A percentile compares a stretch with the other conserved stretches of the same genome.
Conservation (phyloP, 2,888 invertebrate species). For the Thymelicus sylvestris region DNA sequence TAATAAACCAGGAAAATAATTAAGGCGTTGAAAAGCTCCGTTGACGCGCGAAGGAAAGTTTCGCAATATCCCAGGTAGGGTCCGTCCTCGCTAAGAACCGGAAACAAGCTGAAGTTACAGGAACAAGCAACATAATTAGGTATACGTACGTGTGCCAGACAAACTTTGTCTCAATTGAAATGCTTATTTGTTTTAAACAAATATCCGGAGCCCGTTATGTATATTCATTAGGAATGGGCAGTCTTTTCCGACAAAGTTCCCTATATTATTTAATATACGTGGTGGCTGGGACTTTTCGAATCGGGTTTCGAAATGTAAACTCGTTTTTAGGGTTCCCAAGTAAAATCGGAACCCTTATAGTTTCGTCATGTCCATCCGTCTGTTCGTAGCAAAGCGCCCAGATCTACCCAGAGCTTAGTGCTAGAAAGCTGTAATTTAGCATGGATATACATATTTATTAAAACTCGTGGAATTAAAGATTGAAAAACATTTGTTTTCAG, state of each 20-base stretch:
- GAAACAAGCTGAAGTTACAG: slow-evolving; percentile 7
- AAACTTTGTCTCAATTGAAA: slow-evolving; percentile 14
- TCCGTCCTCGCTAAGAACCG: slow-evolving; percentile 12
- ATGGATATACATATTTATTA: too few relatives aligned
- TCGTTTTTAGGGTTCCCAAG: background rate
- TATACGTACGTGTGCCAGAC: background rate
- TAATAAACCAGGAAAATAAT: slow-evolving; percentile 51
- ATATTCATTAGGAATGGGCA: background rate
- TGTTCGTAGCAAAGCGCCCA: too few relatives aligned
- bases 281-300: background rate
- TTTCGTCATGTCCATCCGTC: too few relatives aligned
- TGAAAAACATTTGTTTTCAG: too few relatives aligned
- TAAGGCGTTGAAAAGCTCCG: slow-evolving; percentile 19
- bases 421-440: too few relatives aligned
- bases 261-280: background rate
- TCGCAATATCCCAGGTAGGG: slow-evolving; percentile 27
- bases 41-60: slow-evolving; percentile 21
- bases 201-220: background rate
- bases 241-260: background rate
- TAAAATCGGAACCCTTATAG: too few relatives aligned
- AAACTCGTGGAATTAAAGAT: too few relatives aligned
- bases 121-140: slow-evolving; percentile 23
- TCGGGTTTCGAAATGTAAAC: background rate
- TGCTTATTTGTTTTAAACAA: slow-evolving; percentile 9
- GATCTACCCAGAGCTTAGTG: too few relatives aligned